A percentile compares a stretch with the other conserved stretches of the same genome.
Evolutionary conservation across 64 coral and sea anemone species (phyloP).

Genomic region (Montipora foliosa): DNA sequence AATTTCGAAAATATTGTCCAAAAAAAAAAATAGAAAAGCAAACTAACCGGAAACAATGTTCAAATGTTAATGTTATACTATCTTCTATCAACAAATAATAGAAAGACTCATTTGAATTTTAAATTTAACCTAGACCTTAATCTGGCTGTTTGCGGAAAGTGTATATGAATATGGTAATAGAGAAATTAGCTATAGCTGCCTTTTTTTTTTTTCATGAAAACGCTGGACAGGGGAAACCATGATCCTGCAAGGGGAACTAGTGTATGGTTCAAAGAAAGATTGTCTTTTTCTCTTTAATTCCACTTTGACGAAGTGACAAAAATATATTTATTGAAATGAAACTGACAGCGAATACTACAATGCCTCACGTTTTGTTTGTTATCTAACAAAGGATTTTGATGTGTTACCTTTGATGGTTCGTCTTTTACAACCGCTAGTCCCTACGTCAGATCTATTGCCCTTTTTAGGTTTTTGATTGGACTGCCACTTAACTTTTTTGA

Average conservation of each 20-base stretch:
- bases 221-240: too few relatives aligned
- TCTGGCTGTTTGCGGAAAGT: constrained; percentile 38
- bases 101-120: constrained; percentile 47
- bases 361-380: constrained; percentile 18
- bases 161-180: background rate
- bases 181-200: background rate
- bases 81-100: constrained; percentile 46
- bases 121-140: constrained; percentile 26
- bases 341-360: background rate
- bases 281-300: background rate
- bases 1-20: background rate
- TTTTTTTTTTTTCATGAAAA: background rate
- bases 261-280: background rate
- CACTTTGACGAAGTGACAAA: background rate
- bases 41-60: constrained; percentile 24
- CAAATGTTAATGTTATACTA: constrained; percentile 59
- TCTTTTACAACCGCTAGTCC: background rate
- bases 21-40: background rate
- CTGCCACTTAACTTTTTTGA: background rate
- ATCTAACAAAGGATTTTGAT: constrained; percentile 13
- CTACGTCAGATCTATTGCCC: background rate
- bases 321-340: constrained; percentile 5
- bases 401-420: background rate
- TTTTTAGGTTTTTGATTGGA: background rate
- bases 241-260: too few relatives aligned